A percentile compares a stretch with the other conserved stretches of the same genome.
Evolutionary conservation across 1,140 invertebrate genomes (phyloP).

Genomic region (Megalonaias nervosa): DNA sequence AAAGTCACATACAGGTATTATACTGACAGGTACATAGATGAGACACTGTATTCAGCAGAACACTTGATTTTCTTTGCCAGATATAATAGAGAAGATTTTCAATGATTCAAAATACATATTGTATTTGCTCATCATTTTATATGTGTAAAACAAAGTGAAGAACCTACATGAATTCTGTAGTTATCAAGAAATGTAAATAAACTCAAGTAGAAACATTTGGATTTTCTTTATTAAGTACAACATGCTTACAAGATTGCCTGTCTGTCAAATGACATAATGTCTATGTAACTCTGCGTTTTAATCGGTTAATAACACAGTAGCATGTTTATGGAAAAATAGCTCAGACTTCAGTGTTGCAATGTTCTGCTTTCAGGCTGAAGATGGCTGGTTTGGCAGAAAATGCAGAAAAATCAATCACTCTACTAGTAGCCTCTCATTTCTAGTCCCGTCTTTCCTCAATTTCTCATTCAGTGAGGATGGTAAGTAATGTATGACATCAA

Average conservation of each 20-base stretch:
- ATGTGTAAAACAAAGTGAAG: no score
- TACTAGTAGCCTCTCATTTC: conserved; percentile 84
- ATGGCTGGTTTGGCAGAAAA: conserved; percentile 93
- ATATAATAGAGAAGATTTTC: no score
- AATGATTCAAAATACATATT: no score
- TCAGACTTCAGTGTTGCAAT: not conserved
- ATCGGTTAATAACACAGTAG: no score
- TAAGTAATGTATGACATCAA: conserved; percentile 44
- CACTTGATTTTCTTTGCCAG: no score
- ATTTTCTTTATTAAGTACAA: not conserved
- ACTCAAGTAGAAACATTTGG: not conserved
- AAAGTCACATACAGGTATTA: no score
- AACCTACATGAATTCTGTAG: no score
- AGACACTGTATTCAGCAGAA: no score
- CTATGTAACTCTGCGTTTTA: not conserved
- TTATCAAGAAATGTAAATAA: no score
- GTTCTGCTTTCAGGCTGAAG: conserved; percentile 73
- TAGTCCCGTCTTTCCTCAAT: conserved; percentile 92
- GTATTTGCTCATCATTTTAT: no score
- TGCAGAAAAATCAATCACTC: conserved; percentile 97
- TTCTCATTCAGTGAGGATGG: conserved; percentile 85
- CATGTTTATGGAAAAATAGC: not conserved
- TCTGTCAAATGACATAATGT: not conserved
- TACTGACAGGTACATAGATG: no score
- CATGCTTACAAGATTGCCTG: not conserved